A percentile compares a stretch with the other conserved stretches of the same genome.
These are phyloP conservation scores for Leucopsar rothschildi DNA, from an alignment of 2,113 vertebrate genomes.

Conservation along the genomic window DNA sequence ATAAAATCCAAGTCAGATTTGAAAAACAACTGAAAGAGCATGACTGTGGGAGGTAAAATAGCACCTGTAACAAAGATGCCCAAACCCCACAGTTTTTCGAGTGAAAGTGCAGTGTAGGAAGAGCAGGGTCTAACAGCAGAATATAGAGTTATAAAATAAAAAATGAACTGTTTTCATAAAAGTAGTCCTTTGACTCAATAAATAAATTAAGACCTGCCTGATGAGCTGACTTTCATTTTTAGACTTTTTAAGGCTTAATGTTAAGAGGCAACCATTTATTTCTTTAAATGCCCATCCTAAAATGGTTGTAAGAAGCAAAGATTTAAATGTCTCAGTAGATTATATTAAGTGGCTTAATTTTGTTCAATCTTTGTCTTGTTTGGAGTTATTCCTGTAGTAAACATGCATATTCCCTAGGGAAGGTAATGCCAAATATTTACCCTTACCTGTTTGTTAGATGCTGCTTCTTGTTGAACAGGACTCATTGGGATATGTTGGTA, in stretches of 20 bases:
- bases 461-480: neutral
- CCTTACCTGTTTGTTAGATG: neutral
- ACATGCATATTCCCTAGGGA: neutral
- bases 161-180: neutral
- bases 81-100: neutral
- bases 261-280: neutral
- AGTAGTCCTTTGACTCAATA: neutral
- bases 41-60: neutral
- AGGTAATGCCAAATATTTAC: conserved; percentile 15
- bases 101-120: neutral
- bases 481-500: neutral
- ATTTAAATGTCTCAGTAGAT: neutral
- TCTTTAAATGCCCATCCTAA: neutral
- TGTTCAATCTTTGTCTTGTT: neutral
- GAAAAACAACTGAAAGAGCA: neutral
- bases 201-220: neutral
- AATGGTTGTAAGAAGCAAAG: conserved; percentile 5
- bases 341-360: conserved; percentile 29
- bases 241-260: neutral
- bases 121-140: neutral
- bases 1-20: neutral
- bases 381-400: conserved; percentile 9
- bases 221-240: neutral
- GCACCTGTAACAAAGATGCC: neutral
- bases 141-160: neutral